A percentile compares a stretch with the other conserved stretches of the same genome.
phyloP scores from a whole-genome alignment of 2,113 vertebrate species.

The Lycaon pictus region DNA sequence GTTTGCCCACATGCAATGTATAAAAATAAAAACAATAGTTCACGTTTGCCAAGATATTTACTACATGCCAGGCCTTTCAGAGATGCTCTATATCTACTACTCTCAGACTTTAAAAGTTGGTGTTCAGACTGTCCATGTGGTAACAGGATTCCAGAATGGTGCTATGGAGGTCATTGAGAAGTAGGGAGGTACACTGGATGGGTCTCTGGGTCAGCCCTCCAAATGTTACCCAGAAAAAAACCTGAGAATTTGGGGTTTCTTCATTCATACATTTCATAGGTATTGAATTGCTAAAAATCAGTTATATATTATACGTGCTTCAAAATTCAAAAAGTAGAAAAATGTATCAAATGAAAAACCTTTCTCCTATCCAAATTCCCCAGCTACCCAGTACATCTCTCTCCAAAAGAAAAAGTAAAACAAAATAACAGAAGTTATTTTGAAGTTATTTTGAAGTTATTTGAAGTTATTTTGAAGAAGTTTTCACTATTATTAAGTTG shows the following conservation, averaged over 20 bases:
- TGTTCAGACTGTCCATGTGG: background rate
- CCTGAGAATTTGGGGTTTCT: background rate
- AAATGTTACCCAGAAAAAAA: background rate
- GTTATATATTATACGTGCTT: background rate
- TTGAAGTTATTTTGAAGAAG: no score
- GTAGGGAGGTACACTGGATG: background rate
- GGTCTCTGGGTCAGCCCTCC: background rate
- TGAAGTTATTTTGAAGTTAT: no score
- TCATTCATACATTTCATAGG: background rate
- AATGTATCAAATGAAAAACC: background rate
- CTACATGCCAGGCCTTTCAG: background rate
- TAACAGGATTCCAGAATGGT: background rate
- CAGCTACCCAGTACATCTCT: background rate
- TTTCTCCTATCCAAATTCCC: background rate
- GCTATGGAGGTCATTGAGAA: background rate
- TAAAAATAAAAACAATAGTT: background rate
- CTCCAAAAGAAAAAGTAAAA: background rate
- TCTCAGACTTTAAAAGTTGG: slow-evolving; percentile 17
- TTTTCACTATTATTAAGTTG: background rate
- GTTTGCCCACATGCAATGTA: background rate
- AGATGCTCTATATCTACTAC: background rate
- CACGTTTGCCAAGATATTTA: slow-evolving; percentile 4
- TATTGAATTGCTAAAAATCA: background rate
- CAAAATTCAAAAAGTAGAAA: slow-evolving; percentile 13
- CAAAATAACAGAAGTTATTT: background rate